Evolutionary conservation across 2,797 vertebrate genomes (phyloP).

Genomic region (Cyclopterus lumpus): DNA sequence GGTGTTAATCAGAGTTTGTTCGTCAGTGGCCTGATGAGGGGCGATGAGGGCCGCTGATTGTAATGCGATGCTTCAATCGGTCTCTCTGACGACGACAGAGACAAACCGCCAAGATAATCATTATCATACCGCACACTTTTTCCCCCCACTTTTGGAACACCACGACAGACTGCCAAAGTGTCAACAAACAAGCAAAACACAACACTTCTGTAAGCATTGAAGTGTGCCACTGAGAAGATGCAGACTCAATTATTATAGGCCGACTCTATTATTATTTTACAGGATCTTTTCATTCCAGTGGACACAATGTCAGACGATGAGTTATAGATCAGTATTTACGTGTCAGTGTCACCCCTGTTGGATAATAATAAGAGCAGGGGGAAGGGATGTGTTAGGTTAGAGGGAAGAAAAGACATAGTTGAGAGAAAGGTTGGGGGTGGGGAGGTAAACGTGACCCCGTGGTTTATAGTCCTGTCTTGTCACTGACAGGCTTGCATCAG

Average conservation of each 20-base stretch:
- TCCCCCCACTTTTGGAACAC: constrained; percentile 38
- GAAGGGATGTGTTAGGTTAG: constrained; percentile 48
- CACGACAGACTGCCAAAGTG: constrained; percentile 44
- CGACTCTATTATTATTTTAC: constrained; percentile 53
- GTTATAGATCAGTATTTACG: constrained; percentile 67
- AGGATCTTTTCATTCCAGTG: constrained; percentile 62
- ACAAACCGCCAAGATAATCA: constrained; percentile 72
- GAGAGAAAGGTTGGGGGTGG: constrained; percentile 58
- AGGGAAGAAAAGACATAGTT: constrained; percentile 38
- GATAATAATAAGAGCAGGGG: constrained; percentile 69
- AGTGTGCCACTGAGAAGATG: constrained; percentile 35
- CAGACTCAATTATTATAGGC: constrained; percentile 31
- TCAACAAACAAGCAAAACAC: constrained; percentile 79
- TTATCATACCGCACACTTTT: constrained; percentile 57
- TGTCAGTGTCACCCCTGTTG: constrained; percentile 64
- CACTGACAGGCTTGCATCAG: constrained; percentile 60
- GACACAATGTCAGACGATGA: constrained; percentile 52
- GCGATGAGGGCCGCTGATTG: constrained; percentile 84
- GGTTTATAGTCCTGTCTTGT: constrained; percentile 75
- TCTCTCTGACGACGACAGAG: constrained; percentile 65
- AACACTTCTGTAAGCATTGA: constrained; percentile 22
- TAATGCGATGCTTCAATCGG: constrained; percentile 82
- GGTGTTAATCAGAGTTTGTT: constrained; percentile 88
- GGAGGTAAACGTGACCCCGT: constrained; percentile 68
- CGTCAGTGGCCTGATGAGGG: constrained; percentile 86